Conservation (phyloP, 2,113 vertebrate genomes). For the Centrocercus urophasianus region DNA sequence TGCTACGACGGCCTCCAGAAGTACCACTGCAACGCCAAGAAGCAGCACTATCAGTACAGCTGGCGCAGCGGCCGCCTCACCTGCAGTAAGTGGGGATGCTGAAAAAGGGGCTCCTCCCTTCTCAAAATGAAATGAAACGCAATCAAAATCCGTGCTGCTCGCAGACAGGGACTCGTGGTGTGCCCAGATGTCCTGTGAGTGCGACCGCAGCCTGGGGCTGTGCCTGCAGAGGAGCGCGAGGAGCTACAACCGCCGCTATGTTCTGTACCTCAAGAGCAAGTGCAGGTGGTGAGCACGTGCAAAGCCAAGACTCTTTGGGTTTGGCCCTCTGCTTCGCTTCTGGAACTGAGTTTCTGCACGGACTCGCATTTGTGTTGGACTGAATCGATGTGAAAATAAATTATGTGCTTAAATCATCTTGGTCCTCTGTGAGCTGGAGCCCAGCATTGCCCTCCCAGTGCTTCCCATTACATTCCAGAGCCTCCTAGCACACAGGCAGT, state of each 20-base stretch:
- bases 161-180: conserved; percentile 1
- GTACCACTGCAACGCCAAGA: accelerated
- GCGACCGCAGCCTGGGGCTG: conserved; percentile 66
- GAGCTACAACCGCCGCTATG: not conserved
- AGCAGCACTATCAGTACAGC: accelerated
- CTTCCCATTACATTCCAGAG: not conserved
- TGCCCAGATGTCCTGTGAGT: conserved; percentile 31
- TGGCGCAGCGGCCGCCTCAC: accelerated
- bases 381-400: not conserved
- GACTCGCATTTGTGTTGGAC: accelerated
- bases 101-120: not conserved
- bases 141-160: not conserved
- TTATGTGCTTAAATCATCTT: accelerated
- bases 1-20: not conserved
- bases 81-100: conserved; percentile 22
- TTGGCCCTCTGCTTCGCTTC: not conserved
- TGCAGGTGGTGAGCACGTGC: not conserved
- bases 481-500: not conserved
- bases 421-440: not conserved
- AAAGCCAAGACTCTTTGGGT: not conserved
- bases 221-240: conserved; percentile 31
- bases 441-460: not conserved
- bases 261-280: accelerated
- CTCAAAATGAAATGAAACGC: not conserved
- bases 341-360: accelerated